Evolutionary conservation across 2,797 vertebrate genomes (phyloP), one percentile per base, ranked within the genome.

Genomic region (Myripristis murdjan): DNA sequence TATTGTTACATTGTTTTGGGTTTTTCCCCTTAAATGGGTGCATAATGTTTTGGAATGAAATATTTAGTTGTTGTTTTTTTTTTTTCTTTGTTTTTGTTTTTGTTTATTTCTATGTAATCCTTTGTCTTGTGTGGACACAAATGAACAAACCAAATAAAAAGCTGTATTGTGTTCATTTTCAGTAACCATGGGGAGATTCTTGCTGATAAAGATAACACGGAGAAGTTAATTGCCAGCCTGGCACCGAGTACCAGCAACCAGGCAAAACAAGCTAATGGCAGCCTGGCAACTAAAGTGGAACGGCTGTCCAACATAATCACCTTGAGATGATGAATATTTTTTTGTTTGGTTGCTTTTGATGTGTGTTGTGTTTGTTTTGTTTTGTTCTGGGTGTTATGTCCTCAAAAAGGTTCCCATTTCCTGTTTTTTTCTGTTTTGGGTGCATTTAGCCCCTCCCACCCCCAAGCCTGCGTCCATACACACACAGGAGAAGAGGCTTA

Each of bases 401-500:
- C 35, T 52, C 62, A 77, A 60, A 53, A 58, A 62, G 52, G 9
- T 1, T 64, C n/a, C 43, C 37, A 31, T 8, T 33, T 8, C 6
- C 23, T 23, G 22, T 16, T 44, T 14, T 14, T 28, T 28, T 41
- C 37, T 65, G 61, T 66, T 70, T 49, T 43, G 37, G 53, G 33
- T 66, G 46, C 58, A 79, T 55, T n/a, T n/a, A 53, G 35, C 79
- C 70, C 63, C 68, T 54, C 74, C 61, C 41, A 54, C 69, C 67
- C 79, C n/a, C n/a, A n/a, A n/a, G n/a, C n/a, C 53, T 55, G 65
- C 77, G 78, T 24, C 74, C 66, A 20, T 65, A 61, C 69, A 62
- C 74, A 63, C 68, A 60, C 14, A 11, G 20, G 43, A 87, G 65
- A 87, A 83, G 75, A 73, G 62, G 73, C 79, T 82, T 88, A 84